A percentile compares a stretch with the other conserved stretches of the same genome.
Conservation (phyloP, 2,888 invertebrate species). For the Thereva nobilitata region DNA sequence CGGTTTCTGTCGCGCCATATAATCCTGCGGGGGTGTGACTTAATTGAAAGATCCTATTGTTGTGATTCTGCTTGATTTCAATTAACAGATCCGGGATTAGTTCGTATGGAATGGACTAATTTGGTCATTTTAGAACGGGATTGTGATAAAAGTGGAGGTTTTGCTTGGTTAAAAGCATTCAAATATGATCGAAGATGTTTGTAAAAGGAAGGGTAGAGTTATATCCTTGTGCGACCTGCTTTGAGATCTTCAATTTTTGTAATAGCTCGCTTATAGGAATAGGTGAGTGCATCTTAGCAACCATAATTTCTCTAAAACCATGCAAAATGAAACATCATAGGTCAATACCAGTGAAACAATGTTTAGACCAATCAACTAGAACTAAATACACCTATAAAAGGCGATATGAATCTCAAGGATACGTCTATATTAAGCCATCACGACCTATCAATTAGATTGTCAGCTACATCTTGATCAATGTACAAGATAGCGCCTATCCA, state of each 20-base stretch:
- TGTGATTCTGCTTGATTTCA: neutral
- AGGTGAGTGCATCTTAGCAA: too few species aligned
- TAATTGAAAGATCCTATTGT: neutral
- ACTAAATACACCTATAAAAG: too few species aligned
- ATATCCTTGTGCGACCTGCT: too few species aligned
- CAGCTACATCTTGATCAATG: constrained; percentile 35
- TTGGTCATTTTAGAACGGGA: neutral
- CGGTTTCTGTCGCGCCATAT: neutral
- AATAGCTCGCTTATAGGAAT: too few species aligned
- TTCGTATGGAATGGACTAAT: too few species aligned
- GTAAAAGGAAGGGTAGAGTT: too few species aligned
- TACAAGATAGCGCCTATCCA: constrained; percentile 14
- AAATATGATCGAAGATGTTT: too few species aligned
- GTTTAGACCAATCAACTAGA: neutral
- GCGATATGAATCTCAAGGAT: constrained; percentile 25
- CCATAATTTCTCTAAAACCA: too few species aligned
- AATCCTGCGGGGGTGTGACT: constrained; percentile 15
- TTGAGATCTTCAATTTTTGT: too few species aligned
- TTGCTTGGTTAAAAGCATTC: too few species aligned
- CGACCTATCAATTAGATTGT: constrained; percentile 36
- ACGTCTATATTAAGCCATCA: constrained; percentile 30
- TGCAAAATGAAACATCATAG: neutral
- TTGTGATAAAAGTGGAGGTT: neutral
- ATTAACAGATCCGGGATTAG: too few species aligned
- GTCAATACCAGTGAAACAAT: too few species aligned